These are phyloP conservation scores for Penelope pileata DNA, from an alignment of 2,113 vertebrate species.

Conservation along the genomic window DNA sequence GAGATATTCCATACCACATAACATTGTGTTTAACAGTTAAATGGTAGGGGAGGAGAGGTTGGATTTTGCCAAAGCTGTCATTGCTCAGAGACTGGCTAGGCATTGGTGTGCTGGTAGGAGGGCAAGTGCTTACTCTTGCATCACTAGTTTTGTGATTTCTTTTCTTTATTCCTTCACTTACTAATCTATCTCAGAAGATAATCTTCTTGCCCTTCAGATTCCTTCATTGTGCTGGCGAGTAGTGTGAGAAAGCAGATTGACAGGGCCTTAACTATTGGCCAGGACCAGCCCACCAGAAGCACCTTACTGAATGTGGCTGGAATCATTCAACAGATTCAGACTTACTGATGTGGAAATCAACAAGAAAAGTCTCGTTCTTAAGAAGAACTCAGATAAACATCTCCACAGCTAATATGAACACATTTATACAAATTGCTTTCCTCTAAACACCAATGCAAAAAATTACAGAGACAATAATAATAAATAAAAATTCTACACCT, in stretches of 20 bases:
- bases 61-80: neutral
- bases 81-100: neutral
- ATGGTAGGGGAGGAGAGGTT: neutral
- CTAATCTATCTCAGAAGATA: neutral
- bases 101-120: neutral
- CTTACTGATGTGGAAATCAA: neutral
- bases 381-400: neutral
- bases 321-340: neutral
- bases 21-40: neutral
- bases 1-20: neutral
- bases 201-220: neutral
- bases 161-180: neutral
- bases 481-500: neutral
- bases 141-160: neutral
- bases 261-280: neutral
- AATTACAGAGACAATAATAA: neutral
- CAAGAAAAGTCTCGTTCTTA: neutral
- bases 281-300: neutral
- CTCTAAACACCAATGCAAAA: neutral
- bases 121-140: neutral
- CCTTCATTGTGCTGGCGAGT: neutral
- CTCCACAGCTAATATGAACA: neutral
- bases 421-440: neutral
- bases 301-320: neutral
- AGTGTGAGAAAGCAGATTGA: neutral